Percentiles rank a stretch among this genome's conserved stretches.
Conservation (phyloP, 1,140 invertebrate species). For the Heliconius melpomene region DNA sequence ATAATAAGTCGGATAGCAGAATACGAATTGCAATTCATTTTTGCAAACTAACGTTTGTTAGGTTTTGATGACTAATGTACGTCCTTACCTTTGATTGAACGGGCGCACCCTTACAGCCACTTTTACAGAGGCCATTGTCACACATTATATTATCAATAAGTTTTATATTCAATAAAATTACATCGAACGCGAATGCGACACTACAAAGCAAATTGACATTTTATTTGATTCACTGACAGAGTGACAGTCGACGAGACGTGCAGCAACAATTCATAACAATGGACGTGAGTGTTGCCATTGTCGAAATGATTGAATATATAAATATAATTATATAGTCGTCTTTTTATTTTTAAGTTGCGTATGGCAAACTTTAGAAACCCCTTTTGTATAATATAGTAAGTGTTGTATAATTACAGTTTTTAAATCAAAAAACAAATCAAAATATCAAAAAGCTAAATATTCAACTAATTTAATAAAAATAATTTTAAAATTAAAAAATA, state of each 20-base stretch:
- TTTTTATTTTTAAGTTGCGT: background rate
- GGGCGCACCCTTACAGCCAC: conserved; percentile 90
- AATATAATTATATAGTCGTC: background rate
- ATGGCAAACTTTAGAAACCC: background rate
- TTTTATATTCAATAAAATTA: conserved; percentile 47
- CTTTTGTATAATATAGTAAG: too few species aligned
- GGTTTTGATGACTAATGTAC: conserved; percentile 40
- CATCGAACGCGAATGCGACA: conserved; percentile 61
- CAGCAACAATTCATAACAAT: conserved; percentile 35
- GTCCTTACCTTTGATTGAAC: conserved; percentile 88
- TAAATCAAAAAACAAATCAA: too few species aligned
- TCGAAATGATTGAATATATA: background rate
- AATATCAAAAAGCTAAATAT: too few species aligned
- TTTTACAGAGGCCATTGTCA: conserved; percentile 89
- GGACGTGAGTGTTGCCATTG: conserved; percentile 20
- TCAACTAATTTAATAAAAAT: too few species aligned
- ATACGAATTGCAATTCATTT: conserved; percentile 19
- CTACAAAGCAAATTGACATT: conserved; percentile 68
- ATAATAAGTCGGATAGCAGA: conserved; percentile 18
- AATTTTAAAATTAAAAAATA: too few species aligned
- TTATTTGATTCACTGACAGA: conserved; percentile 42
- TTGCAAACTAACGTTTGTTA: conserved; percentile 32
- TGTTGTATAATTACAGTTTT: too few species aligned
- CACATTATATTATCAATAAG: conserved; percentile 76
- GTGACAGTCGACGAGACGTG: conserved; percentile 42